Base-by-base conservation (phyloP, 2,888 invertebrate genomes). In the Rhimphoctona megacephalus region DNA sequence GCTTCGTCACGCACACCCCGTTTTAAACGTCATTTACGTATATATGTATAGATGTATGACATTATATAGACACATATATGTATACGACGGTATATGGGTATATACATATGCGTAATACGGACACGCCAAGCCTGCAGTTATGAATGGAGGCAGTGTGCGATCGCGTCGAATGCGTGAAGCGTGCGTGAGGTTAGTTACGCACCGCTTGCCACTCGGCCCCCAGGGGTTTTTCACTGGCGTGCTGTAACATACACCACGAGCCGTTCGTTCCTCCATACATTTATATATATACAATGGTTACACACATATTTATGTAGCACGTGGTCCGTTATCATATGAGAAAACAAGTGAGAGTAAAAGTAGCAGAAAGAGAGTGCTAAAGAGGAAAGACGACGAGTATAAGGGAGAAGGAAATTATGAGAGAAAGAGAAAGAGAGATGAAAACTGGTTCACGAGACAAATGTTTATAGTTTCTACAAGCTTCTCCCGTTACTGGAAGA, bases 141-240 rank as follows among this genome's bases (percentile, higher is more conserved):
- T 93, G 93, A 94, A 93, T 93, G 93, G 90, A 92, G 88, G 88
- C 87, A 92, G 92, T 93, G 91, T 93, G 91, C 90, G 89, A 91
- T 91, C 90, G 91, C 91, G 92, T 91, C 90, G 86, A 90, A 91
- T 92, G 92, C 92, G 92, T 90, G 92, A 92, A 92, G 91, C 92
- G 92, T 92, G 92, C 92, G 92, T 91, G 92, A 93, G 93, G 92
- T 93, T 93, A 93, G 93, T 93, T 93, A 94, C 93, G 93, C 93
- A 91, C 91, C 92, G 92, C 91, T 93, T 92, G 91, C 89, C 89
- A 85, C 83, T 83, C 85, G 89, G 91, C 92, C 92, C 89, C 91
- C 91, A 89, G 91, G 92, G 92, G 89, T 91, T 87, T 86, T 86
- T 86, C 86, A 86, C 80, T 70, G 81, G 79, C 85, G 66, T 86